Evolutionary conservation across 1,140 invertebrate species (phyloP).

Genomic region (Drosophila obscura): DNA sequence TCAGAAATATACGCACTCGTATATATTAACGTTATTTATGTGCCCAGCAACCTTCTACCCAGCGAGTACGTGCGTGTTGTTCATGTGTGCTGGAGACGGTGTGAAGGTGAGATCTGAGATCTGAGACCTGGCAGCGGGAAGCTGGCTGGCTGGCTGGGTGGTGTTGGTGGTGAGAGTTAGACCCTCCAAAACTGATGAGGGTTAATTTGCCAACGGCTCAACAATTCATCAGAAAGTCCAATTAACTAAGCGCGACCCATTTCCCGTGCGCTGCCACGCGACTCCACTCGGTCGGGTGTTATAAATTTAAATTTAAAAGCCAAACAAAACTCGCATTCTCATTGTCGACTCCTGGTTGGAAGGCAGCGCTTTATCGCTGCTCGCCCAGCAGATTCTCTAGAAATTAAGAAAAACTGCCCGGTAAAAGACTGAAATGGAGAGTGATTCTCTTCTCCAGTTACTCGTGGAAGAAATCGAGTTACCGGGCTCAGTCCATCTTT

Average conservation of each 20-base stretch:
- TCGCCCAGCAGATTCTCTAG: conserved; percentile 47
- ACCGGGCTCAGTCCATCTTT: conserved; percentile 41
- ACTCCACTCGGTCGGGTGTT: conserved; percentile 34
- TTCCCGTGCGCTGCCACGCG: conserved; percentile 24
- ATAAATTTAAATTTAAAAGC: conserved; percentile 82
- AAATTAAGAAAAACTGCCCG: conserved; percentile 58
- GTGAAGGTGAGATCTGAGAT: too few species aligned
- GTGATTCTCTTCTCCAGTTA: conserved; percentile 12
- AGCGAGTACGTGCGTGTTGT: conserved; percentile 32
- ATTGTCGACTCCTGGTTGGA: conserved; percentile 6
- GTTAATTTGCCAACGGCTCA: conserved; percentile 64
- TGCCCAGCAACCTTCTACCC: conserved; percentile 9
- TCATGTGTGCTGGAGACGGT: conserved; percentile 33
- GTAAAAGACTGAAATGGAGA: conserved; percentile 3
- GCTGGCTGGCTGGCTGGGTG: not conserved
- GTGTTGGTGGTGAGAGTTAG: too few species aligned
- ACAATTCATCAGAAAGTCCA: conserved; percentile 60
- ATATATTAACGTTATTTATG: conserved; percentile 40
- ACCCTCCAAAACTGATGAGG: conserved; percentile 59
- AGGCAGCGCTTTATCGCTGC: conserved; percentile 59
- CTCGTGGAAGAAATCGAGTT: conserved; percentile 24
- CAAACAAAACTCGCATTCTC: conserved; percentile 53
- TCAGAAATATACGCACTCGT: too few species aligned
- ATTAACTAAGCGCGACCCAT: conserved; percentile 65
- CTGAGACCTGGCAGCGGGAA: not conserved